Evolutionary conservation across 2,113 vertebrate species (phyloP).

Genomic region (Neolamprologus ventralis): DNA sequence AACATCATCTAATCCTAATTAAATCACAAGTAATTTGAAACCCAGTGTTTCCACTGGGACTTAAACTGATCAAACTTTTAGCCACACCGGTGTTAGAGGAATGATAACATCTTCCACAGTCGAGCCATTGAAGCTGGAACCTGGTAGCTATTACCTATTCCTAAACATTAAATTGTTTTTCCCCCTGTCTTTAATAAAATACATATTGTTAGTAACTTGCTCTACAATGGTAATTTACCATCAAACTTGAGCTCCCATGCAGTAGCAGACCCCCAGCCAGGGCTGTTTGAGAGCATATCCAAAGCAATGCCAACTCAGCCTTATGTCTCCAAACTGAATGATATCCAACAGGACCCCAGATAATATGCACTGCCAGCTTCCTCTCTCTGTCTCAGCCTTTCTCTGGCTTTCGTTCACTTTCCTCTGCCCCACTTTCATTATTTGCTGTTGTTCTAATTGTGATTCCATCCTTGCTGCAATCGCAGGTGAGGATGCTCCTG

Average conservation of each 20-base stretch:
- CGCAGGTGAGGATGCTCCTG: neutral
- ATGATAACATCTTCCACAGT: neutral
- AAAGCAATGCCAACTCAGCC: constrained; percentile 17
- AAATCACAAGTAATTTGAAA: neutral
- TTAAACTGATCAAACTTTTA: neutral
- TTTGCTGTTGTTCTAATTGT: neutral
- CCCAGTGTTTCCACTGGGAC: neutral
- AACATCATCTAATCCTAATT: neutral
- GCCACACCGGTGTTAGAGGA: neutral
- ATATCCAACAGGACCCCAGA: constrained; percentile 39
- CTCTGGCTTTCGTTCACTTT: neutral
- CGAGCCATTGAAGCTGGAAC: neutral
- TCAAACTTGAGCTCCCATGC: neutral
- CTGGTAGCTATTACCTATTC: neutral
- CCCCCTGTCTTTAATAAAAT: neutral
- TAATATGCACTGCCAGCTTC: constrained; percentile 26
- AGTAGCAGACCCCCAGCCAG: neutral
- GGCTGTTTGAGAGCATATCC: neutral
- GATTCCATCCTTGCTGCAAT: neutral
- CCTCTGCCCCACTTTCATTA: constrained; percentile 11
- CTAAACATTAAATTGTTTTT: neutral
- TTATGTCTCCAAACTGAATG: constrained; percentile 43
- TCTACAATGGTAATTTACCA: neutral
- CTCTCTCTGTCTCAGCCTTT: neutral
- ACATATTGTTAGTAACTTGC: neutral